These are phyloP conservation scores for Apodemus speciosus DNA, from an alignment of 2,113 vertebrate species.

Conservation along the genomic window DNA sequence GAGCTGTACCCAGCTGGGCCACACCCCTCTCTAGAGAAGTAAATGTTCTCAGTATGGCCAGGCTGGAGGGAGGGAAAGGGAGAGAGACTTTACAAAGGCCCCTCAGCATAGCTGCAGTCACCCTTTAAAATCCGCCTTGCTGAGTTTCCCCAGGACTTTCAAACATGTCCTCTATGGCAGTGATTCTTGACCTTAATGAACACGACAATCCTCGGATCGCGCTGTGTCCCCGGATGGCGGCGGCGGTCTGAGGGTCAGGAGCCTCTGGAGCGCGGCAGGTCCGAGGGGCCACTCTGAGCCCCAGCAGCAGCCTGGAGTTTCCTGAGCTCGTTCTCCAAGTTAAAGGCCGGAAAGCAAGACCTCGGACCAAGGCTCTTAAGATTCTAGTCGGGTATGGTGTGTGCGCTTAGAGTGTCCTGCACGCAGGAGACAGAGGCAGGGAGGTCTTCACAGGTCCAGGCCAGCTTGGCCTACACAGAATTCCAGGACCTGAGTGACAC, in stretches of 20 bases:
- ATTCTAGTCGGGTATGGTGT: neutral
- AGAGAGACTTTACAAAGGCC: neutral
- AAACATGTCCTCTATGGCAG: neutral
- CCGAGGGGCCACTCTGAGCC: neutral
- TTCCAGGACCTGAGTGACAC: neutral
- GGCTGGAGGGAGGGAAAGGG: neutral
- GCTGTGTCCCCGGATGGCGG: accelerated
- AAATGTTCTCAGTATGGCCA: neutral
- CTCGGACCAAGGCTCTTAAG: neutral
- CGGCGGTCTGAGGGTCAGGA: neutral
- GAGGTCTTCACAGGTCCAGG: neutral
- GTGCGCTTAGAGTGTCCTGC: neutral
- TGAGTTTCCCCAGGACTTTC: neutral
- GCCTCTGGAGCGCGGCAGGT: neutral
- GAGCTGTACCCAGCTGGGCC: neutral
- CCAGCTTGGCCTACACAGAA: neutral
- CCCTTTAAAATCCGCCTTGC: neutral
- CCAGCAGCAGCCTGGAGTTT: neutral
- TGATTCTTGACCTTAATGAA: neutral
- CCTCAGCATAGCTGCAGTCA: accelerated
- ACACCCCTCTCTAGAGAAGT: neutral
- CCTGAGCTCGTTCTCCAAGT: neutral
- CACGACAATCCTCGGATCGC: neutral
- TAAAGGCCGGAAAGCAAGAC: neutral
- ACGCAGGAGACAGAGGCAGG: neutral